phyloP scores from a whole-genome alignment of 1,140 invertebrate species.

The Galendromus occidentalis region DNA sequence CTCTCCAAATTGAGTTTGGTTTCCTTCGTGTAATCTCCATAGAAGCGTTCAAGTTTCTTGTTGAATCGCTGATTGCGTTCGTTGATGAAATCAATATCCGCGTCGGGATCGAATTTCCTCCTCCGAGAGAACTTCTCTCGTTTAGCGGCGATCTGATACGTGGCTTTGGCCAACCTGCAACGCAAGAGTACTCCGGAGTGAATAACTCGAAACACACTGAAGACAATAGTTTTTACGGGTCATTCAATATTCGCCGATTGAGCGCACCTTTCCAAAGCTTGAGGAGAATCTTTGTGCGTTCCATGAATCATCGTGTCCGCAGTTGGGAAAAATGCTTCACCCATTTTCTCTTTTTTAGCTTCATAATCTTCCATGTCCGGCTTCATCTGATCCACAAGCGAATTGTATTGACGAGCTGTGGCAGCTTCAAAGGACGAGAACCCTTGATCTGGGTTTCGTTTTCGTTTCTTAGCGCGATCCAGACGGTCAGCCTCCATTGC shows the following conservation, averaged over 20 bases:
- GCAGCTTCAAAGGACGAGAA: slow-evolving; percentile 77
- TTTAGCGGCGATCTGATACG: slow-evolving; percentile 45
- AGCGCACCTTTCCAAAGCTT: slow-evolving; percentile 55
- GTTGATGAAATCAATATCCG: slow-evolving; percentile 98
- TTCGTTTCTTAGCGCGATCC: slow-evolving; percentile 56
- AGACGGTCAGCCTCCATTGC: slow-evolving; percentile 75
- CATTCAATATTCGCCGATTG: too few species aligned
- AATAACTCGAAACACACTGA: too few species aligned
- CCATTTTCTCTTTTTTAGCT: slow-evolving; percentile 59
- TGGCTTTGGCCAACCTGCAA: background rate
- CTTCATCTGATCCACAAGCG: slow-evolving; percentile 68
- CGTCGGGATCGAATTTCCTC: slow-evolving; percentile 88
- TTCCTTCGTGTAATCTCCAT: slow-evolving; percentile 90
- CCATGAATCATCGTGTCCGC: slow-evolving; percentile 76
- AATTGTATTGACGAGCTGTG: slow-evolving; percentile 63
- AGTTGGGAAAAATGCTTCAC: slow-evolving; percentile 71
- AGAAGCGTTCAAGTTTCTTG: slow-evolving; percentile 91
- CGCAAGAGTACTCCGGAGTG: too few species aligned
- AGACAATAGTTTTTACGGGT: too few species aligned
- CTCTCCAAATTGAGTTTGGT: slow-evolving; percentile 97
- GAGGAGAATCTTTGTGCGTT: slow-evolving; percentile 61
- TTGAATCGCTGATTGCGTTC: slow-evolving; percentile 97
- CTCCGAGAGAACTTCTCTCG: slow-evolving; percentile 81
- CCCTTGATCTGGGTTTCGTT: slow-evolving; percentile 74
- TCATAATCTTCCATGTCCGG: slow-evolving; percentile 73